These are phyloP conservation scores for Gallinago jamesoni DNA, from an alignment of 2,113 vertebrate species.

Conservation along the genomic window DNA sequence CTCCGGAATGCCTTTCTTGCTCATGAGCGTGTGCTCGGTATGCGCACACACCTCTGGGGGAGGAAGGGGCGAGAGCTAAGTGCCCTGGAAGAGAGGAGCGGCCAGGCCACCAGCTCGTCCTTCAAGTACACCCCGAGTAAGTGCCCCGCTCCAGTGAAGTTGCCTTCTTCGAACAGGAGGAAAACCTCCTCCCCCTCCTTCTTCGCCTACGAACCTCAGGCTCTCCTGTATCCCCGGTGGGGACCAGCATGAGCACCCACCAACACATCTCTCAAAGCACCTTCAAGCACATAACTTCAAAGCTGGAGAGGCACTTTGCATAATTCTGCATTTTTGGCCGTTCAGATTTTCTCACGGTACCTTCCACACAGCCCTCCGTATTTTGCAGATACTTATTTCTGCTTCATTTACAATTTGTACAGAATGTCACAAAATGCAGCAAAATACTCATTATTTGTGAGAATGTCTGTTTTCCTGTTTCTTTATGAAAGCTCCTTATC, in stretches of 20 bases:
- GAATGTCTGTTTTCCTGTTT: conserved; percentile 34
- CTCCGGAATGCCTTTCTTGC: neutral
- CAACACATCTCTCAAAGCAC: neutral
- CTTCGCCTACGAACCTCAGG: neutral
- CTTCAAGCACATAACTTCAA: neutral
- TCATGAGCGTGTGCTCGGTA: neutral
- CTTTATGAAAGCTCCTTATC: conserved; percentile 25
- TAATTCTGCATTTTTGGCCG: neutral
- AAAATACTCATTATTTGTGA: neutral
- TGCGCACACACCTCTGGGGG: neutral
- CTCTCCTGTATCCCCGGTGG: too few relatives aligned
- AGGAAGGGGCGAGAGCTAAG: neutral
- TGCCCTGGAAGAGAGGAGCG: neutral
- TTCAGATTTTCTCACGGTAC: neutral
- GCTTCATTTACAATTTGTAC: neutral
- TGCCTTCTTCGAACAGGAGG: neutral
- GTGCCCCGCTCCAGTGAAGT: neutral
- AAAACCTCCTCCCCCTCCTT: neutral
- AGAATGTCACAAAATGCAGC: neutral
- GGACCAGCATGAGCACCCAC: neutral
- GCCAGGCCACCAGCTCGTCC: neutral
- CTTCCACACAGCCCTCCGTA: neutral
- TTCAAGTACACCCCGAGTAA: neutral
- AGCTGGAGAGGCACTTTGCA: neutral
- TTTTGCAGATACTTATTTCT: neutral